Evolutionary conservation across 2,888 invertebrate species (phyloP).

Genomic region (Kuschelorhynchus macadamiae): DNA sequence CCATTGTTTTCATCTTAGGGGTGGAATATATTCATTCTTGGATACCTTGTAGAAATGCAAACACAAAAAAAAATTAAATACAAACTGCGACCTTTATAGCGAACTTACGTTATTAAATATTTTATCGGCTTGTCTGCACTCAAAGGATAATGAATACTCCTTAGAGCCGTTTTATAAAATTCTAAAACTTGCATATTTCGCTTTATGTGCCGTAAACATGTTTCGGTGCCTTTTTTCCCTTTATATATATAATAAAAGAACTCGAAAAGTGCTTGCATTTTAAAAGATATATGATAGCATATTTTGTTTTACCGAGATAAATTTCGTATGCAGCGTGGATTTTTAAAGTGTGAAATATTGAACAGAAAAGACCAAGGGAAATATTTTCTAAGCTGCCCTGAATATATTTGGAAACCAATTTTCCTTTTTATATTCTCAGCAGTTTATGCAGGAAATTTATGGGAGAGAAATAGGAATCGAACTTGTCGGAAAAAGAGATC

Average conservation of each 20-base stretch:
- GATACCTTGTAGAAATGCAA: too few species aligned
- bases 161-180: background rate
- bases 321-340: slow-evolving; percentile 45
- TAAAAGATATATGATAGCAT: slow-evolving; percentile 37
- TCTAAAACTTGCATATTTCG: background rate
- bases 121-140: background rate
- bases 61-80: too few species aligned
- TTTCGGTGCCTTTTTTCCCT: slow-evolving; percentile 10
- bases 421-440: slow-evolving; percentile 45
- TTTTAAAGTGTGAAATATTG: slow-evolving; percentile 46
- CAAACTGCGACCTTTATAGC: too few species aligned
- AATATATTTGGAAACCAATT: slow-evolving; percentile 46
- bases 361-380: slow-evolving; percentile 44
- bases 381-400: slow-evolving; percentile 44
- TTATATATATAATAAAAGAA: slow-evolving; percentile 13
- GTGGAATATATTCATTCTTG: too few species aligned
- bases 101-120: background rate
- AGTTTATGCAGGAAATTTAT: slow-evolving; percentile 41
- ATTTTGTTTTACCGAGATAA: slow-evolving; percentile 42
- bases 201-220: slow-evolving; percentile 15
- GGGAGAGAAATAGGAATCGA: slow-evolving; percentile 30
- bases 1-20: too few species aligned
- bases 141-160: too few species aligned
- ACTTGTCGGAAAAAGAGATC: slow-evolving; percentile 26
- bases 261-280: slow-evolving; percentile 32